A percentile compares a stretch with the other conserved stretches of the same genome.
phyloP scores from a whole-genome alignment of 1,140 invertebrate species.

The Olivierus martensii region DNA sequence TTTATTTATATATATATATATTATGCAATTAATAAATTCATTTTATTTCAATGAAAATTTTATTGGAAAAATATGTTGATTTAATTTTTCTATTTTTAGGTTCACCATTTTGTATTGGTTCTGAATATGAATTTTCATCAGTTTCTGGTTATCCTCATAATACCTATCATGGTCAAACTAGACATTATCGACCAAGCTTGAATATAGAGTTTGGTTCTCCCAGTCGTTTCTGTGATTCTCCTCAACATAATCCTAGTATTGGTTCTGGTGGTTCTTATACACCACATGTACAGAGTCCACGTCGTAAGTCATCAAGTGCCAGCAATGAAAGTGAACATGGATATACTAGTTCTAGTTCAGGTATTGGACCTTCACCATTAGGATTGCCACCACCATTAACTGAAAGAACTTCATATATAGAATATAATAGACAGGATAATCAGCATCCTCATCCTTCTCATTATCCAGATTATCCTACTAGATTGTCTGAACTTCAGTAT shows the following conservation, averaged over 20 bases:
- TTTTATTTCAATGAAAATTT: too few species aligned
- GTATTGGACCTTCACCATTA: constrained; percentile 13
- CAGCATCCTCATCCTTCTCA: constrained; percentile 25
- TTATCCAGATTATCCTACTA: constrained; percentile 16
- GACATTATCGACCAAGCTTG: constrained; percentile 51
- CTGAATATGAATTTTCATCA: constrained; percentile 43
- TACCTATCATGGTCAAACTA: constrained; percentile 75
- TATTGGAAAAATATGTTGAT: too few species aligned
- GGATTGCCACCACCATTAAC: constrained; percentile 7
- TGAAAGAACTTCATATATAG: constrained; percentile 18
- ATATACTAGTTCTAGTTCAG: constrained; percentile 20
- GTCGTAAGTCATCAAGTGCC: constrained; percentile 49
- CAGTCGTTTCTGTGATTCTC: constrained; percentile 58
- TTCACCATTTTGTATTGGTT: constrained; percentile 9
- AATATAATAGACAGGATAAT: constrained; percentile 26
- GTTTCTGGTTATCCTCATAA: constrained; percentile 56
- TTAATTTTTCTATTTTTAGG: neutral
- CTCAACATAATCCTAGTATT: constrained; percentile 42
- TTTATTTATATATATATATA: too few species aligned
- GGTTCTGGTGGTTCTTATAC: constrained; percentile 17
- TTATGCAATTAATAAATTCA: too few species aligned
- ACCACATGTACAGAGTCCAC: constrained; percentile 30
- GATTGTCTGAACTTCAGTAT: constrained; percentile 8
- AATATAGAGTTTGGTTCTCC: constrained; percentile 40
- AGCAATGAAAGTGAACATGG: constrained; percentile 39